These are phyloP conservation scores for Falco novaeseelandiae DNA, from an alignment of 2,797 vertebrate genomes.

Conservation along the genomic window DNA sequence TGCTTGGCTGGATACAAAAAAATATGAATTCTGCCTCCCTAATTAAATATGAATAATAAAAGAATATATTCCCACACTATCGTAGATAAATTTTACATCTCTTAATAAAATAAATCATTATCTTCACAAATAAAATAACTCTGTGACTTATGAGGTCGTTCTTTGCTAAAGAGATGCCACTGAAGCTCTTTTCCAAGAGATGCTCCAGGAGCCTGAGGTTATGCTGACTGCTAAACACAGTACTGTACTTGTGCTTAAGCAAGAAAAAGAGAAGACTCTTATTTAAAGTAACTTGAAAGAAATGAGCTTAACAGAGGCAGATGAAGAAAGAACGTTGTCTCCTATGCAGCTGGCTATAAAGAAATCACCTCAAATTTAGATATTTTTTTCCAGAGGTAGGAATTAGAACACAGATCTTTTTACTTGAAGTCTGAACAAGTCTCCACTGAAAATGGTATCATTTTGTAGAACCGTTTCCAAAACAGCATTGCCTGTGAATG, in stretches of 20 bases:
- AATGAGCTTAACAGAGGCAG: not conserved
- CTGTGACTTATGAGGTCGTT: not conserved
- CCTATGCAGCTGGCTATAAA: not conserved
- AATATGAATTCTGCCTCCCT: not conserved
- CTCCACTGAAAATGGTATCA: not conserved
- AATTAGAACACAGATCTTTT: not conserved
- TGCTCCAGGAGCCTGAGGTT: not conserved
- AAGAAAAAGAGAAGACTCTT: not conserved
- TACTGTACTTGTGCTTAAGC: not conserved
- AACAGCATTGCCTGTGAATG: not conserved
- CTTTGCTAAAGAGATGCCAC: not conserved
- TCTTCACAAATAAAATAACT: not conserved
- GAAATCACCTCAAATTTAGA: not conserved
- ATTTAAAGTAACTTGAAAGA: not conserved
- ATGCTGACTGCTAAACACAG: not conserved
- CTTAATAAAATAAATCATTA: slow-evolving; percentile 1
- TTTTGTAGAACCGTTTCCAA: not conserved
- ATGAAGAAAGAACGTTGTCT: not conserved
- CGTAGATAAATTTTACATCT: not conserved
- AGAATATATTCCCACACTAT: not conserved
- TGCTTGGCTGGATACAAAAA: not conserved
- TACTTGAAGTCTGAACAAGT: not conserved
- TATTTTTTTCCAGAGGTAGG: not conserved
- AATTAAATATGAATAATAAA: not conserved
- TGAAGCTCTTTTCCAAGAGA: not conserved